phyloP scores from a whole-genome alignment of 2,113 vertebrate genomes.

The Etheostoma cragini region DNA sequence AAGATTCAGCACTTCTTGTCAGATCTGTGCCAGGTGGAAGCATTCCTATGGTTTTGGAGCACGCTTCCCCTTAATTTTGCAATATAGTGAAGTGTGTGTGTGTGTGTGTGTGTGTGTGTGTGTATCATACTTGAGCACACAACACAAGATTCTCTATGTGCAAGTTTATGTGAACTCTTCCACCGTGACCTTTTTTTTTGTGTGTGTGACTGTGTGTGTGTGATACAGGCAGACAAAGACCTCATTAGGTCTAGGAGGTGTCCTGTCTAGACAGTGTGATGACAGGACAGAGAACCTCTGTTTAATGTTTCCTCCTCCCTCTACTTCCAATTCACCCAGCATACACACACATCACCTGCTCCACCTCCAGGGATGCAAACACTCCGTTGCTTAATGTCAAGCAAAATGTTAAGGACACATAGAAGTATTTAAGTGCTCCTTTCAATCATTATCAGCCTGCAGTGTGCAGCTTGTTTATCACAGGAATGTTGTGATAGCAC shows the following conservation, averaged over 20 bases:
- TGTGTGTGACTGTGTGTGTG: conserved; percentile 8
- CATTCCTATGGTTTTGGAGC: conserved; percentile 62
- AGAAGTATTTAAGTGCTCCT: conserved; percentile 11
- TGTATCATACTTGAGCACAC: neutral
- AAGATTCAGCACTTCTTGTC: conserved; percentile 52
- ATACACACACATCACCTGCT: conserved; percentile 57
- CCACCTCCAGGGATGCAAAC: conserved; percentile 30
- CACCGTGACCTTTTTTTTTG: conserved; percentile 33
- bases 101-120: neutral
- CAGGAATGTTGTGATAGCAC: conserved; percentile 2
- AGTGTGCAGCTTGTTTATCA: conserved; percentile 7
- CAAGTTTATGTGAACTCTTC: conserved; percentile 16
- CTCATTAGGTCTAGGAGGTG: conserved; percentile 80
- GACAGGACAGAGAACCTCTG: conserved; percentile 79
- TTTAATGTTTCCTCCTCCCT: conserved; percentile 78
- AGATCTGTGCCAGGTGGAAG: conserved; percentile 57
- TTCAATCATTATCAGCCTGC: neutral
- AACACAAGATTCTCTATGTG: neutral
- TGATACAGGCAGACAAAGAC: conserved; percentile 68
- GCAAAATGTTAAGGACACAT: conserved; percentile 34
- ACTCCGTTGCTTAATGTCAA: conserved; percentile 37
- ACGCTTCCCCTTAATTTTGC: conserved; percentile 51
- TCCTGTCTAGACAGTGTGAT: conserved; percentile 82
- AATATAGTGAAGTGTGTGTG: conserved; percentile 4
- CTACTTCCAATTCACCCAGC: conserved; percentile 55